These are phyloP conservation scores for Brenthis daphne DNA, from an alignment of 2,888 invertebrate species.

Conservation along the genomic window DNA sequence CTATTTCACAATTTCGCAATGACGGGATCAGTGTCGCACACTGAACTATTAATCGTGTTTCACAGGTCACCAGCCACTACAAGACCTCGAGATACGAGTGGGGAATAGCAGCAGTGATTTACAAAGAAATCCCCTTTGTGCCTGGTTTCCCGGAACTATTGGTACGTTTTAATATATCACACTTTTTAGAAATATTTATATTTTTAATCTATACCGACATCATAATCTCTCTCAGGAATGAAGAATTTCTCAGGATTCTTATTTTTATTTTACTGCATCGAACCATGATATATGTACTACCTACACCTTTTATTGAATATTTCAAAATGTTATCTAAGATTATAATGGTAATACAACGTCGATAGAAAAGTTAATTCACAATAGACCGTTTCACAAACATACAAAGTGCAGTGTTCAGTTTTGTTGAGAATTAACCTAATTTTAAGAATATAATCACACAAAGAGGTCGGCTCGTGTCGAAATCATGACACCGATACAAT, in stretches of 20 bases:
- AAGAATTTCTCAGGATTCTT: too few species aligned
- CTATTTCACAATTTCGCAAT: background rate
- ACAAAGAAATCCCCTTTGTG: conserved; percentile 94
- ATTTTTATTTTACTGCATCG: too few species aligned
- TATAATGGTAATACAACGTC: too few species aligned
- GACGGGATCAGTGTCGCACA: conserved; percentile 6
- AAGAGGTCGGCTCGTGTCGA: conserved; percentile 5
- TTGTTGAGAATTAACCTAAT: conserved; percentile 15
- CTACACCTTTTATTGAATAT: too few species aligned
- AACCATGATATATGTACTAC: too few species aligned
- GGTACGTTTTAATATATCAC: conserved; percentile 64
- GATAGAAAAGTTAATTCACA: background rate
- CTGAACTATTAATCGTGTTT: conserved; percentile 30
- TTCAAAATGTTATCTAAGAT: too few species aligned
- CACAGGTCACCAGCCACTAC: conserved; percentile 91
- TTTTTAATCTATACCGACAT: too few species aligned
- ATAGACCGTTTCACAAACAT: conserved; percentile 3
- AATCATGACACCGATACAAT: background rate
- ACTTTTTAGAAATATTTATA: background rate
- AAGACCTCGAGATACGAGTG: conserved; percentile 94
- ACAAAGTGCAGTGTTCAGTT: conserved; percentile 1
- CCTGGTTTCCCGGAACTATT: conserved; percentile 96
- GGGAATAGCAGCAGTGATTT: conserved; percentile 94
- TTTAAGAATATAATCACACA: conserved; percentile 1
- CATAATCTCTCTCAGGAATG: too few species aligned